Evolutionary conservation across 2,113 vertebrate species (phyloP), one percentile per base, ranked within the genome.

Genomic region (Calyptomena viridis): DNA sequence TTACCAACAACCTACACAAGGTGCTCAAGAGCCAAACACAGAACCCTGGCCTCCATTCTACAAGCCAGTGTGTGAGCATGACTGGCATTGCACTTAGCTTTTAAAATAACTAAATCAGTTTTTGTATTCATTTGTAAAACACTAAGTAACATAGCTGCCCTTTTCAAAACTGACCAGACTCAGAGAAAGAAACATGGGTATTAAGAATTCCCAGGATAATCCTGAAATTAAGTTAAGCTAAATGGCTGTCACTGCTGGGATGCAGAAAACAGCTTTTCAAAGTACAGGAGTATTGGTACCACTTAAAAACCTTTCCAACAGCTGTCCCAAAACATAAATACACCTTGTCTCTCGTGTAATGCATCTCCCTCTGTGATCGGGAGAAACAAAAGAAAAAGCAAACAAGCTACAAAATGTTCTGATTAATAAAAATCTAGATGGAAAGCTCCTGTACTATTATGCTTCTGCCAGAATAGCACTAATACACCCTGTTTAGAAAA

Each of bases 401-500:
- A 87, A 42, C 23, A 81, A 44, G 27, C 30, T 63, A 40, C 46
- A 71, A 35, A 75, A 44, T 21, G 4, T 52, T 77, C 27, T 3
- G 2, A 52, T 60, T 63, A 87, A 63, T 84, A 75, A 72, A 84
- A 84, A 47, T 37, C 33, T 52, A 27, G 52, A 28, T 47, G n/a
- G 39, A 35, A 92, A 92, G n/a, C 10, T 94, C 56, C 42, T 47
- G 47, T 33, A 60, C 39, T 19, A 8, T 71, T 90, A 71, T 84
- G 6, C 42, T 74, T 90, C 73, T 93, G 76, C 68, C 68, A 71
- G 79, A 93, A 77, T 13, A 90, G 7, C 59, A 39, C 76, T 90
- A 89, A 84, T 55, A 67, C 55, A 67, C 22, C 64, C 68, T 72
- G 30, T 77, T 94, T 42, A 74, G 86, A 94, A 96, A 88, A 63